These are phyloP conservation scores for Eupeodes latifasciatus DNA, from an alignment of 2,888 invertebrate species.

Conservation along the genomic window DNA sequence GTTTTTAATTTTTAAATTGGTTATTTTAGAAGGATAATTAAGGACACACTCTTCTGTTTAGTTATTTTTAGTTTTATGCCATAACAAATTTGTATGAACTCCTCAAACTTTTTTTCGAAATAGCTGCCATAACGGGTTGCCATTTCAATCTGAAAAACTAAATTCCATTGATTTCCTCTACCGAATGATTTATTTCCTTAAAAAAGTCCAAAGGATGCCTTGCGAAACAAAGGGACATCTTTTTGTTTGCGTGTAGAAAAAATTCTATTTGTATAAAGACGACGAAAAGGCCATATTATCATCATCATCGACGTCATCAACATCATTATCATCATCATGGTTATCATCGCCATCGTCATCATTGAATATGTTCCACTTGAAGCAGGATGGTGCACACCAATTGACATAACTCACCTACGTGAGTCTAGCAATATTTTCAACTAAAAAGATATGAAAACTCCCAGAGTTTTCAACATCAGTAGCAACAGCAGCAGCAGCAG, in stretches of 20 bases:
- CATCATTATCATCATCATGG: slow-evolving; percentile 16
- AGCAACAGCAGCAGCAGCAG: not conserved
- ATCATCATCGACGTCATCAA: slow-evolving; percentile 20
- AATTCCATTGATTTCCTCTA: too few relatives aligned
- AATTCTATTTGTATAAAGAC: not conserved
- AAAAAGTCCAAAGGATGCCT: too few relatives aligned
- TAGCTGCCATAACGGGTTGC: too few relatives aligned
- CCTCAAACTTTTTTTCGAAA: too few relatives aligned
- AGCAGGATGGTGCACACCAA: slow-evolving; percentile 63
- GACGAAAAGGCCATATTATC: slow-evolving; percentile 4
- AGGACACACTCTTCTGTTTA: too few relatives aligned
- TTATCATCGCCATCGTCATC: slow-evolving; percentile 1
- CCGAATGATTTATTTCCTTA: too few relatives aligned
- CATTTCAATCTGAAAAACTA: too few relatives aligned
- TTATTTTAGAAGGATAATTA: too few relatives aligned
- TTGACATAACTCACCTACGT: slow-evolving; percentile 74
- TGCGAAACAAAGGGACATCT: too few relatives aligned
- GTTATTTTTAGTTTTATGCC: too few relatives aligned
- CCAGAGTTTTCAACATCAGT: slow-evolving; percentile 41
- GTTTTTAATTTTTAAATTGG: too few relatives aligned
- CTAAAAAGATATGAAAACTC: slow-evolving; percentile 25
- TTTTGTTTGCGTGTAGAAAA: not conserved
- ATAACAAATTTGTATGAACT: too few relatives aligned
- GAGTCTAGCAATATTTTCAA: slow-evolving; percentile 46
- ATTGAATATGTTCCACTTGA: slow-evolving; percentile 36